A percentile compares a stretch with the other conserved stretches of the same genome.
phyloP scores from a whole-genome alignment of 2,113 vertebrate genomes.

The Ariopsis seemanni region DNA sequence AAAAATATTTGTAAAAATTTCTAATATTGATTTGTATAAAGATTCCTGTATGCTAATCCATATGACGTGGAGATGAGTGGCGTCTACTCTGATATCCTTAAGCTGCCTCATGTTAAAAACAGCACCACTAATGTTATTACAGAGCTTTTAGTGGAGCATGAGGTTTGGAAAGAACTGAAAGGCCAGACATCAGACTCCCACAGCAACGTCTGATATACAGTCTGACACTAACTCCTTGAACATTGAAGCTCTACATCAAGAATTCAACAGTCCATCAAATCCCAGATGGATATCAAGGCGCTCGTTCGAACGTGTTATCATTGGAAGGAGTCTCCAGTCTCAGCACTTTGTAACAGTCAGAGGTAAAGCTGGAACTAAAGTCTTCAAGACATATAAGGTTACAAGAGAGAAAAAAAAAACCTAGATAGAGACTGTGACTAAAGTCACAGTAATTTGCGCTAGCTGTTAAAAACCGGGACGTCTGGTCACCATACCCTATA shows the following conservation, averaged over 20 bases:
- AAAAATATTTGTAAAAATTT: neutral
- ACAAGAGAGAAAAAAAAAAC: too few species aligned
- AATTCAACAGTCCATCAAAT: neutral
- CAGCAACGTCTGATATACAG: conserved; percentile 37
- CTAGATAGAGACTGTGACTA: too few species aligned
- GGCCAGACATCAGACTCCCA: conserved; percentile 55
- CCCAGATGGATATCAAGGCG: neutral
- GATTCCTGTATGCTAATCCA: neutral
- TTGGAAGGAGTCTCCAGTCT: neutral
- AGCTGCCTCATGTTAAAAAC: conserved; percentile 46
- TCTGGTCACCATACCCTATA: too few species aligned
- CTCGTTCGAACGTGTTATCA: neutral
- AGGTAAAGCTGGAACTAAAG: neutral
- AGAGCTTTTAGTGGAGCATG: conserved; percentile 60
- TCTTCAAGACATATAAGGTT: neutral
- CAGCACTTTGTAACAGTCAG: neutral
- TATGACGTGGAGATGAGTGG: conserved; percentile 47
- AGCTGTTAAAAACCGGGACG: too few species aligned
- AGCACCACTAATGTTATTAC: conserved; percentile 64
- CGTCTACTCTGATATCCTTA: neutral
- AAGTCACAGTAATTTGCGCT: too few species aligned
- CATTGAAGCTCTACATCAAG: neutral
- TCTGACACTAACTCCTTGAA: neutral
- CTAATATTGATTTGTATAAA: neutral
- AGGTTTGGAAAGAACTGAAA: conserved; percentile 58